Conservation (phyloP, 2,113 vertebrate genomes). For the Illadopsis cleaveri region DNA sequence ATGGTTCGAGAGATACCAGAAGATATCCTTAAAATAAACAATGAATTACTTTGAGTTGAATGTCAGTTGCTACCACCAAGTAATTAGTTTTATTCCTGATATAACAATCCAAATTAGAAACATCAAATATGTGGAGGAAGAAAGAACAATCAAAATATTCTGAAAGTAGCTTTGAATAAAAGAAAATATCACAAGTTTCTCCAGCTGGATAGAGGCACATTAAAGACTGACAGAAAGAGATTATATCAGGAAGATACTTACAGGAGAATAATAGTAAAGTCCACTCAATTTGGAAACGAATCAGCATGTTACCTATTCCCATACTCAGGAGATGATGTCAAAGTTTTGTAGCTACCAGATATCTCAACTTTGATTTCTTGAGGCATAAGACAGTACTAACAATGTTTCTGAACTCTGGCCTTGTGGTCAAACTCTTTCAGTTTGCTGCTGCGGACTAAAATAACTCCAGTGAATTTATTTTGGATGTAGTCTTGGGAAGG, state of each 20-base stretch:
- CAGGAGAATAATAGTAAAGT: not conserved
- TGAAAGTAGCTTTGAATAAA: slow-evolving; percentile 20
- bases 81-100: slow-evolving; percentile 43
- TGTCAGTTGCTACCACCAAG: not conserved
- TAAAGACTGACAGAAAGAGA: not conserved
- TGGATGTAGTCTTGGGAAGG: not conserved
- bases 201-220: not conserved
- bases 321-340: not conserved
- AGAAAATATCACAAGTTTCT: not conserved
- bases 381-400: not conserved
- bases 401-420: not conserved
- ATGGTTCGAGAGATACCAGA: slow-evolving; percentile 26
- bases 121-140: not conserved
- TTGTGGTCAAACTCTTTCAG: not conserved
- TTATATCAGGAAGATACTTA: not conserved
- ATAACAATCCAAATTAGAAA: slow-evolving; percentile 39
- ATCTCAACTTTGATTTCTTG: not conserved
- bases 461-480: not conserved
- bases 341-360: not conserved
- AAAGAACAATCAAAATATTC: slow-evolving; percentile 39
- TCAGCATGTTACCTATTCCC: not conserved
- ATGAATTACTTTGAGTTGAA: slow-evolving; percentile 34
- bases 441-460: not conserved
- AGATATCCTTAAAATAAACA: slow-evolving; percentile 41
- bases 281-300: not conserved